Evolutionary conservation across 2,797 vertebrate genomes (phyloP).

Genomic region (Esox masquinongy): DNA sequence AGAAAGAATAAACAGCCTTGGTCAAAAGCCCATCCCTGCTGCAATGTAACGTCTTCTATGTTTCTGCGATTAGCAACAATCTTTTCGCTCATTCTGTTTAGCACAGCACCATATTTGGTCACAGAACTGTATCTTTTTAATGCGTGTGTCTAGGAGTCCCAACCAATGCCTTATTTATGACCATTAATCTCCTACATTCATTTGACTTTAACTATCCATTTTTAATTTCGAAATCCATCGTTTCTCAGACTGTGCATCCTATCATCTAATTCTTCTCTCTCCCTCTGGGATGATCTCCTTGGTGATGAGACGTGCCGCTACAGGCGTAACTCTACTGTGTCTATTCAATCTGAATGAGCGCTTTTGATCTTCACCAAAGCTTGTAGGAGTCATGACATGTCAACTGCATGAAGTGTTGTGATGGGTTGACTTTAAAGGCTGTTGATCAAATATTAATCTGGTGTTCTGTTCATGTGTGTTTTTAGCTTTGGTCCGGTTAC

Average conservation of each 20-base stretch:
- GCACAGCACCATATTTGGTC: neutral
- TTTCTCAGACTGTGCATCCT: too few relatives aligned
- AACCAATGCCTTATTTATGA: neutral
- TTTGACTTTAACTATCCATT: neutral
- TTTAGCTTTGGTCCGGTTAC: slow-evolving; percentile 3
- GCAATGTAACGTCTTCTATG: neutral
- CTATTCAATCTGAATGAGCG: neutral
- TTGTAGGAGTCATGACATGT: neutral
- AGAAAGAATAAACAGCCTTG: neutral
- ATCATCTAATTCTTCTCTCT: neutral
- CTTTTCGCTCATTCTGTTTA: neutral
- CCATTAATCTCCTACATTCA: neutral
- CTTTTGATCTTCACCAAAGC: slow-evolving; percentile 3
- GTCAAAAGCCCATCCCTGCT: neutral
- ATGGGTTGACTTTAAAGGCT: slow-evolving; percentile 1
- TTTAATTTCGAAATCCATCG: neutral
- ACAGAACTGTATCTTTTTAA: neutral
- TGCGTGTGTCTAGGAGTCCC: neutral
- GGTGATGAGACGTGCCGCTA: neutral
- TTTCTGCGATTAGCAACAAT: neutral
- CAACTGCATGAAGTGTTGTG: neutral
- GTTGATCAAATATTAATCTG: slow-evolving; percentile 14
- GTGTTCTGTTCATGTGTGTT: slow-evolving; percentile 1
- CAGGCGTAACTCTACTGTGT: neutral
- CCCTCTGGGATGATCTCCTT: neutral